These are phyloP conservation scores for Sminthurides bifidus DNA, from an alignment of 1,140 invertebrate genomes.

Conservation along the genomic window DNA sequence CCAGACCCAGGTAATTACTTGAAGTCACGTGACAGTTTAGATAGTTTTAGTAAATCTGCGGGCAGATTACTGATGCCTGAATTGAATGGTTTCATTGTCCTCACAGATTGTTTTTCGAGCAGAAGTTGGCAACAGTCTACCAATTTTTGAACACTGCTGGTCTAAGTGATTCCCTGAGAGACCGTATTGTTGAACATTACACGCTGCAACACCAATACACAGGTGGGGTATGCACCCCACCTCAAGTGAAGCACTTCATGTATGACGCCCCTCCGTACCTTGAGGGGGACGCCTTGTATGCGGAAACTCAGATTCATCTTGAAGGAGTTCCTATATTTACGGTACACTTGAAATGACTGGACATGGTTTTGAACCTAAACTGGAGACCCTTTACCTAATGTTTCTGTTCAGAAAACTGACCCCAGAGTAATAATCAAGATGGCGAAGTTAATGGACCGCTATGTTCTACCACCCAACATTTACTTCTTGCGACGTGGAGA, in stretches of 20 bases:
- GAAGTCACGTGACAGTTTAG: neutral
- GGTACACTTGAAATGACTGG: neutral
- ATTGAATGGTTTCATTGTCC: neutral
- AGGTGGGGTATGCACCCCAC: constrained; percentile 9
- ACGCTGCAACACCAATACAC: constrained; percentile 20
- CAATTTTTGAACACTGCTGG: constrained; percentile 22
- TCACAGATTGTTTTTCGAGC: constrained; percentile 25
- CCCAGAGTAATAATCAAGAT: constrained; percentile 12
- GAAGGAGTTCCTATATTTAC: constrained; percentile 25
- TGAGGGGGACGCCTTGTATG: constrained; percentile 17
- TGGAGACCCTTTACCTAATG: neutral
- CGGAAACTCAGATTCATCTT: constrained; percentile 10
- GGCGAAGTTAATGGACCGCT: constrained; percentile 9
- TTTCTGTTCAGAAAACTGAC: constrained; percentile 16
- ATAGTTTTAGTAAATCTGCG: neutral
- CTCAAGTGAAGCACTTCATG: constrained; percentile 16
- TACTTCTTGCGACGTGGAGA: constrained; percentile 19
- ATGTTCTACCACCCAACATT: constrained; percentile 19
- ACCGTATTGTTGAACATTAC: constrained; percentile 24
- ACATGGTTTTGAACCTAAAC: neutral
- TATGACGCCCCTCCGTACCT: constrained; percentile 26
- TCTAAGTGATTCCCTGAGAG: constrained; percentile 18
- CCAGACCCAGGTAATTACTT: constrained; percentile 15
- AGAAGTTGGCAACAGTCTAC: constrained; percentile 20
- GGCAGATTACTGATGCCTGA: neutral